A percentile compares a stretch with the other conserved stretches of the same genome.
Conservation (phyloP, 2,797 vertebrate genomes). For the Enteromius afrohamiltoni region DNA sequence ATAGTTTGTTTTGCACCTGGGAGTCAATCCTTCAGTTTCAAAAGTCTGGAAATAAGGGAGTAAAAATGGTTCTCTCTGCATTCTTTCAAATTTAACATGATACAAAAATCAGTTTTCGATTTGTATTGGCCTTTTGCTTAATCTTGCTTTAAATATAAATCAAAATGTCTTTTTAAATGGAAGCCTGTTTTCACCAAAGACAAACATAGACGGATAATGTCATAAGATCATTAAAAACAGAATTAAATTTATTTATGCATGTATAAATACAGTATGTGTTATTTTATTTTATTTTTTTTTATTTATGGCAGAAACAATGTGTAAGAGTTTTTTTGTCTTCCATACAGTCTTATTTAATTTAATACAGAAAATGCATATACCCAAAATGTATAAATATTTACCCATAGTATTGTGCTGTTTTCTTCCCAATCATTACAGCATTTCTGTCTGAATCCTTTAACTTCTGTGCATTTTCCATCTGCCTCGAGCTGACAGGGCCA, state of each 20-base stretch:
- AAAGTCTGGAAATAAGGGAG: not conserved
- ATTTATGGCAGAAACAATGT: not conserved
- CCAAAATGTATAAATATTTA: constrained; percentile 55
- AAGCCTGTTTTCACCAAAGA: not conserved
- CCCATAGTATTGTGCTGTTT: constrained; percentile 69
- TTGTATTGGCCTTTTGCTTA: not conserved
- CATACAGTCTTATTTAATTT: not conserved
- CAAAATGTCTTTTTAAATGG: not conserved
- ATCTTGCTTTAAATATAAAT: not conserved
- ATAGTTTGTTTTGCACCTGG: not conserved
- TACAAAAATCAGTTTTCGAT: not conserved
- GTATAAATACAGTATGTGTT: not conserved
- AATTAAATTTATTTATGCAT: not conserved
- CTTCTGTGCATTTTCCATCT: constrained; percentile 60
- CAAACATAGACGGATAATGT: not conserved
- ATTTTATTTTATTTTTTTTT: not conserved
- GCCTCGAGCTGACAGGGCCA: constrained; percentile 76
- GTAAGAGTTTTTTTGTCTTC: too few relatives aligned
- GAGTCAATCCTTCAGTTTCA: not conserved
- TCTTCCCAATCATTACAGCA: constrained; percentile 66
- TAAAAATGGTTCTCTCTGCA: not conserved
- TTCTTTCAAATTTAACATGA: not conserved
- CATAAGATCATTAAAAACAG: too few relatives aligned
- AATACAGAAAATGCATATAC: constrained; percentile 24
- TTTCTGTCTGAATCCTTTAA: constrained; percentile 57